phyloP scores from a whole-genome alignment of 2,797 vertebrate species.

The Decapterus maruadsi region DNA sequence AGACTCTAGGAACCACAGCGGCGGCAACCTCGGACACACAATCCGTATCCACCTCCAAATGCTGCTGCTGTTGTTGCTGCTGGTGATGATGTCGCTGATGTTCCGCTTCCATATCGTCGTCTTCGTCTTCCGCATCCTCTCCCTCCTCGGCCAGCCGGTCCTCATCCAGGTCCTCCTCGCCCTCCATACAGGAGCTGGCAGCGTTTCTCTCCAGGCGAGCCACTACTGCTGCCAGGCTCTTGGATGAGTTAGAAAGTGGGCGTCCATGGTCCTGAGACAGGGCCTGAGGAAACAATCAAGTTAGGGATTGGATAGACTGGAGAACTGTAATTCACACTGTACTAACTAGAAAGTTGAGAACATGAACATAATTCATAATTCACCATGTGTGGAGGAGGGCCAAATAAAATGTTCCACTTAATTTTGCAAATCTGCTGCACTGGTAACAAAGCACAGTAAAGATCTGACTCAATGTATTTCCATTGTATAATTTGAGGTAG shows the following conservation, averaged over 20 bases:
- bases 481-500: background rate
- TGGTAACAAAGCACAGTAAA: constrained; percentile 4
- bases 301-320: background rate
- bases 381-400: background rate
- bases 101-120: constrained; percentile 85
- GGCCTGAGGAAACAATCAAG: constrained; percentile 69
- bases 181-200: constrained; percentile 90
- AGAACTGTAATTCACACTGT: background rate
- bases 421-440: constrained; percentile 14
- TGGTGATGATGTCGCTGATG: constrained; percentile 77
- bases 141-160: constrained; percentile 87
- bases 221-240: constrained; percentile 98
- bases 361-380: background rate
- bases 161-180: constrained; percentile 88
- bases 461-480: constrained; percentile 14
- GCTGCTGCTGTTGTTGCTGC: constrained; percentile 70
- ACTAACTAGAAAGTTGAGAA: background rate
- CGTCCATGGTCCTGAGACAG: constrained; percentile 84
- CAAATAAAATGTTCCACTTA: background rate
- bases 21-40: constrained; percentile 86
- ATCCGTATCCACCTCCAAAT: constrained; percentile 86
- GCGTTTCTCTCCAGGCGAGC: constrained; percentile 96
- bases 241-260: constrained; percentile 87
- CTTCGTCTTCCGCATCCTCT: constrained; percentile 86
- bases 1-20: constrained; percentile 91